Evolutionary conservation across 2,888 invertebrate genomes (phyloP), one percentile per base, ranked within the genome.

Genomic region (Choristoneura rosaceana): DNA sequence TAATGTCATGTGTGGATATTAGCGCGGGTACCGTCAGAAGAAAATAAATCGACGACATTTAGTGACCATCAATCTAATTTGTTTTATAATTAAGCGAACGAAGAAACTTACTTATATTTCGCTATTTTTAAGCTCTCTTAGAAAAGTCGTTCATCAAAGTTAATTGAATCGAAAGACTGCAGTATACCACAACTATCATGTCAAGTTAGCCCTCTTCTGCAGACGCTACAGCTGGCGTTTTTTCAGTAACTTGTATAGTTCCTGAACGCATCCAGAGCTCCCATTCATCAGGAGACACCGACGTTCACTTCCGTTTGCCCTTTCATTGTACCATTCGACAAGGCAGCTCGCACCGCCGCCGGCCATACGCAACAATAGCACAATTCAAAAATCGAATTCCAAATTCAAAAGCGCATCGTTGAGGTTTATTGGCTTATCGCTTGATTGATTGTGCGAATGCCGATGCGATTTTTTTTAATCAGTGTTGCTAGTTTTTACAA

Each of bases 401-500:
- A 83, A 85, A 92, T 92, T 92, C 92, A 94, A 93, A 94, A 93
- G 94, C 89, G 91, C 93, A 93, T 93, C 94, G 93, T 92, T 93
- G 93, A 94, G 94, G 94, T 94, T 94, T 94, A 94, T 94, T 94
- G 94, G 94, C 94, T 94, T 93, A 94, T 93, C 91, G 92, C 91
- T 91, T 93, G 94, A 94, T 94, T 92, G 94, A 94, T 94, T 93
- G 93, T 92, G 92, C 92, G 93, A 93, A 93, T 87, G 79, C 83
- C 81, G 86, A 83, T 83, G 85, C 86, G 79, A 83, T 82, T 87
- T 88, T 87, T 83, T 83, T 82, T 76, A 74, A 50, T 73, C 76
- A 74, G 81, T 84, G 84, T 86, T 84, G 83, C 86, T 83, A 85
- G 82, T 83, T 84, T 83, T 85, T 85, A 66, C 77, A 78, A 82